Evolutionary conservation across 2,113 vertebrate genomes (phyloP).

Genomic region (Larimichthys crocea): DNA sequence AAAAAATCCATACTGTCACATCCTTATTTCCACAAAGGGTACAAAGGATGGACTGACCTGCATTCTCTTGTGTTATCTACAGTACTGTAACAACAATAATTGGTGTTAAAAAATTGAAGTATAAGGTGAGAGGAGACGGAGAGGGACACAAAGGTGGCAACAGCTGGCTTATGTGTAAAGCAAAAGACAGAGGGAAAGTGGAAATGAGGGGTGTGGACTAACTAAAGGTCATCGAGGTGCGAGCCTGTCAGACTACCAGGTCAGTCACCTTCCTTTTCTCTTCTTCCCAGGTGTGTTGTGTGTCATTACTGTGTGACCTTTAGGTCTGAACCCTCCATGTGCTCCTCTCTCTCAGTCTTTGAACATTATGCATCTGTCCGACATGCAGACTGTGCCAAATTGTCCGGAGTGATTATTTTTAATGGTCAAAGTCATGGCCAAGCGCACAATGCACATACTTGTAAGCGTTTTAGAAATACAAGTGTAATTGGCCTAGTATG

Average conservation of each 20-base stretch:
- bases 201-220: background rate
- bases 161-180: constrained; percentile 3
- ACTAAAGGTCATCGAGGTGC: constrained; percentile 43
- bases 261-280: constrained; percentile 19
- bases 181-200: background rate
- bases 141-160: background rate
- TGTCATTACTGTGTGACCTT: constrained; percentile 35
- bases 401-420: constrained; percentile 12
- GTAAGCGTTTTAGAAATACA: constrained; percentile 29
- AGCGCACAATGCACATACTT: constrained; percentile 4
- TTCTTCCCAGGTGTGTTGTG: constrained; percentile 8
- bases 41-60: background rate
- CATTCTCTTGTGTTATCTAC: background rate
- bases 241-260: constrained; percentile 2
- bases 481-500: constrained; percentile 52
- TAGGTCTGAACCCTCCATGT: constrained; percentile 28
- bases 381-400: constrained; percentile 19
- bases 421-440: constrained; percentile 39
- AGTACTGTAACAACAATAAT: background rate
- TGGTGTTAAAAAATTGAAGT: background rate
- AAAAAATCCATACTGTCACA: background rate
- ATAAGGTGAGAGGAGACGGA: background rate
- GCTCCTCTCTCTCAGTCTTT: constrained; percentile 1
- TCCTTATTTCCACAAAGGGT: background rate
- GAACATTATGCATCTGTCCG: constrained; percentile 5